Conservation (phyloP, 2,888 invertebrate genomes). For the Thymelicus lineola region DNA sequence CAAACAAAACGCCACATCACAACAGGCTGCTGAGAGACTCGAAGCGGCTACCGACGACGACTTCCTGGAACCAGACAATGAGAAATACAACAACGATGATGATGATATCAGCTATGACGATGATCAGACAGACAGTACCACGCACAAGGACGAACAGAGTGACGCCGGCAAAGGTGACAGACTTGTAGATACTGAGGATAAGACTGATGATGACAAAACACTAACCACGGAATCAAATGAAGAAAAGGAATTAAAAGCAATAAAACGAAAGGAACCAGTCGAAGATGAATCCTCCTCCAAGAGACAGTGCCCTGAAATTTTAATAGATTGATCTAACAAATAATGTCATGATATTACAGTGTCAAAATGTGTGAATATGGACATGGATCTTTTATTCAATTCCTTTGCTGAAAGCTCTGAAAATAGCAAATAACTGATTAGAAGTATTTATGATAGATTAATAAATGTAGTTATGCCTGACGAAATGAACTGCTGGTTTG, state of each 20-base stretch:
- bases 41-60: conserved; percentile 66
- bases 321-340: conserved; percentile 63
- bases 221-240: conserved; percentile 49
- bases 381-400: conserved; percentile 55
- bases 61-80: conserved; percentile 55
- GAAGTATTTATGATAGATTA: conserved; percentile 73
- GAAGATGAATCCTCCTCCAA: conserved; percentile 71
- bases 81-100: conserved; percentile 48
- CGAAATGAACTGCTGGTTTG: conserved; percentile 62
- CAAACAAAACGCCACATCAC: conserved; percentile 62
- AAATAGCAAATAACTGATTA: conserved; percentile 49
- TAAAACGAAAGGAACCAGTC: conserved; percentile 71
- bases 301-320: conserved; percentile 73
- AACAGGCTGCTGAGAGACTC: conserved; percentile 67
- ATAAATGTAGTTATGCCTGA: conserved; percentile 52
- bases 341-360: conserved; percentile 42
- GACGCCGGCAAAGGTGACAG: conserved; percentile 49
- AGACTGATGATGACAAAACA: conserved; percentile 60
- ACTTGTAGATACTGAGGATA: conserved; percentile 51
- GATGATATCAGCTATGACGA: conserved; percentile 48
- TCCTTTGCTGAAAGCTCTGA: conserved; percentile 60
- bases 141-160: conserved; percentile 37
- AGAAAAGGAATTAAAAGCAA: conserved; percentile 59
- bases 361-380: conserved; percentile 58
- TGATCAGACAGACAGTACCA: conserved; percentile 48